These are phyloP conservation scores for Orius insidiosus DNA, from an alignment of 1,140 invertebrate genomes.

Conservation along the genomic window DNA sequence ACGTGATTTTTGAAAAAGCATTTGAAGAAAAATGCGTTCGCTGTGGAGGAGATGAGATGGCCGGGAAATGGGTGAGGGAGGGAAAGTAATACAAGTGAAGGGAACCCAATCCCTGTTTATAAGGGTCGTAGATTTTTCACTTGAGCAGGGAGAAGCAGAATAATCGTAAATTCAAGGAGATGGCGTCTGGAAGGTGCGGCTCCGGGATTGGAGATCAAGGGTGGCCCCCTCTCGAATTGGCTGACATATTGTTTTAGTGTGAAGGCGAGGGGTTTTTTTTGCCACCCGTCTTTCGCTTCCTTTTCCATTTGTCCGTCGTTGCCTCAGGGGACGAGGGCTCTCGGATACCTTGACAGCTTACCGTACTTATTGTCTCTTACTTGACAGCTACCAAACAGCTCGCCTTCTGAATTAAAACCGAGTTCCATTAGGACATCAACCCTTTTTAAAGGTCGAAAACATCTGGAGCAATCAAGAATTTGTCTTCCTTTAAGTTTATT, in stretches of 20 bases:
- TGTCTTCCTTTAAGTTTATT: no score
- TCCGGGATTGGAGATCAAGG: constrained; percentile 9
- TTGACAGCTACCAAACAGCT: no score
- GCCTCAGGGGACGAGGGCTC: no score
- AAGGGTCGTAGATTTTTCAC: constrained; percentile 14
- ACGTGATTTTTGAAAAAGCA: no score
- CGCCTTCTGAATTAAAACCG: no score
- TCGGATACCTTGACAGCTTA: no score
- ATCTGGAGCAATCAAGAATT: no score
- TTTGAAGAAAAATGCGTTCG: no score
- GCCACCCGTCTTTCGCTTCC: constrained; percentile 5
- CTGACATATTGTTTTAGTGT: constrained; percentile 3
- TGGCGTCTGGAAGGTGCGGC: not conserved
- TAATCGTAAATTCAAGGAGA: constrained; percentile 13
- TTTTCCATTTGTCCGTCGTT: constrained; percentile 5
- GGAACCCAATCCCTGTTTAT: constrained; percentile 6
- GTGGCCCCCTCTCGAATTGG: not conserved
- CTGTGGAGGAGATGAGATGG: no score
- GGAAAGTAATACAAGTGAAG: not conserved
- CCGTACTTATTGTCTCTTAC: no score
- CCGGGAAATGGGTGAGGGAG: not conserved
- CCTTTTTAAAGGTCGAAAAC: no score
- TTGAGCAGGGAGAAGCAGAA: constrained; percentile 8
- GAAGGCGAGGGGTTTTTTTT: constrained; percentile 1
- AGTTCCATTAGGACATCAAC: no score